phyloP scores from a whole-genome alignment of 2,888 invertebrate species.

The Acanthococcus lagerstroemiae region DNA sequence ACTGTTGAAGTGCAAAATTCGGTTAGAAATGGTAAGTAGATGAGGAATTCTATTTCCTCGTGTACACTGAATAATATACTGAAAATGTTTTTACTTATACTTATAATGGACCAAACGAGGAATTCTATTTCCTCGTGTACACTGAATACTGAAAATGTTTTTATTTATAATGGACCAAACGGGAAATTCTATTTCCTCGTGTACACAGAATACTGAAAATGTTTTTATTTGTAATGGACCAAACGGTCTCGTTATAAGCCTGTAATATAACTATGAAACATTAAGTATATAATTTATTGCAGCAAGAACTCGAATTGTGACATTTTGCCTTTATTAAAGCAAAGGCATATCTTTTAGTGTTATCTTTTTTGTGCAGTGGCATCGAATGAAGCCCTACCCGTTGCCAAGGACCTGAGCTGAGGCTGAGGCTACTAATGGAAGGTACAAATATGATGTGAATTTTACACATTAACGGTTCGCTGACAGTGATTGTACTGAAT shows the following conservation, averaged over 20 bases:
- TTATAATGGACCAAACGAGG: no score
- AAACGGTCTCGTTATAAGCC: not conserved
- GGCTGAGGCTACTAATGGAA: not conserved
- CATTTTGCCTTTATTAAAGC: not conserved
- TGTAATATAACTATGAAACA: not conserved
- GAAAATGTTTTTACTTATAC: no score
- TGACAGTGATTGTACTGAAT: no score
- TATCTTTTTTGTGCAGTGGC: not conserved
- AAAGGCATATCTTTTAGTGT: not conserved
- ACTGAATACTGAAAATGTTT: no score
- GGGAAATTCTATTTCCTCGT: not conserved
- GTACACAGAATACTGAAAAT: no score
- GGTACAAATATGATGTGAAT: not conserved
- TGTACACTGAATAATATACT: no score
- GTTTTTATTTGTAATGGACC: no score
- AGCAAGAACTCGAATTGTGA: not conserved
- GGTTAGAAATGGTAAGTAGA: not conserved
- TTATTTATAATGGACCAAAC: no score
- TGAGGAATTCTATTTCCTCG: no score
- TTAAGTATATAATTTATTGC: not conserved
- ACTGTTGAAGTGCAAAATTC: not conserved
- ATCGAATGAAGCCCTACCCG: not conserved
- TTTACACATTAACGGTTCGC: not conserved
- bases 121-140: no score
- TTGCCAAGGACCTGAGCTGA: not conserved